Percentiles rank a stretch among this genome's conserved stretches.
These are phyloP conservation scores for Cerastis rubricosa DNA, from an alignment of 2,888 invertebrate species.

Conservation along the genomic window DNA sequence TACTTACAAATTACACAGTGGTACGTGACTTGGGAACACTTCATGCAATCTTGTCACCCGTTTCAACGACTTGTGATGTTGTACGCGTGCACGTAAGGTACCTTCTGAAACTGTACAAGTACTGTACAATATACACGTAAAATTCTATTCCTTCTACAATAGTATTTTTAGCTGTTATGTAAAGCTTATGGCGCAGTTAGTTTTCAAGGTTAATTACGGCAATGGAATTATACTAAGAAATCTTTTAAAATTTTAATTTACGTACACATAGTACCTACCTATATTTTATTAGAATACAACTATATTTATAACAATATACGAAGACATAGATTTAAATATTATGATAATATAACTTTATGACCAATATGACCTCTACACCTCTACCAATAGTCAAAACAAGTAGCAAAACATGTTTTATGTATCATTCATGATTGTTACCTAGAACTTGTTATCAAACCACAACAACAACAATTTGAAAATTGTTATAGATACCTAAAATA, in stretches of 20 bases:
- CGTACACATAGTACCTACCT: not conserved
- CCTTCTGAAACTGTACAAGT: conserved; percentile 29
- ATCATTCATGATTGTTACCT: conserved; percentile 18
- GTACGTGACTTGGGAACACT: conserved; percentile 78
- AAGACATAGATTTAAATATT: conserved; percentile 13
- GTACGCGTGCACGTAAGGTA: conserved; percentile 51
- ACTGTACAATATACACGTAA: not conserved
- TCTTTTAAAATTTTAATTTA: conserved; percentile 14
- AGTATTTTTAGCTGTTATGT: conserved; percentile 5
- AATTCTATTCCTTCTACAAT: not conserved
- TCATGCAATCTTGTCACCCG: conserved; percentile 78
- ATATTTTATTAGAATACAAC: conserved; percentile 25
- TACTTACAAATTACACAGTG: conserved; percentile 77
- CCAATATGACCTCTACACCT: conserved; percentile 34
- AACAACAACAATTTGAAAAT: not conserved
- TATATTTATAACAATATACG: conserved; percentile 18
- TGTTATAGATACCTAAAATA: not conserved
- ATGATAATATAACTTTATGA: conserved; percentile 22
- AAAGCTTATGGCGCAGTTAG: not conserved
- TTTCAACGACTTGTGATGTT: conserved; percentile 67
- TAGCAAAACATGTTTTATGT: conserved; percentile 36
- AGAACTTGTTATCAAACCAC: conserved; percentile 23
- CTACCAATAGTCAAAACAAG: conserved; percentile 12
- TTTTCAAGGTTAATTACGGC: conserved; percentile 1
- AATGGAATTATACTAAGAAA: not conserved